Base-by-base conservation (phyloP, 2,113 vertebrate species). In the Tyrannus savana region DNA sequence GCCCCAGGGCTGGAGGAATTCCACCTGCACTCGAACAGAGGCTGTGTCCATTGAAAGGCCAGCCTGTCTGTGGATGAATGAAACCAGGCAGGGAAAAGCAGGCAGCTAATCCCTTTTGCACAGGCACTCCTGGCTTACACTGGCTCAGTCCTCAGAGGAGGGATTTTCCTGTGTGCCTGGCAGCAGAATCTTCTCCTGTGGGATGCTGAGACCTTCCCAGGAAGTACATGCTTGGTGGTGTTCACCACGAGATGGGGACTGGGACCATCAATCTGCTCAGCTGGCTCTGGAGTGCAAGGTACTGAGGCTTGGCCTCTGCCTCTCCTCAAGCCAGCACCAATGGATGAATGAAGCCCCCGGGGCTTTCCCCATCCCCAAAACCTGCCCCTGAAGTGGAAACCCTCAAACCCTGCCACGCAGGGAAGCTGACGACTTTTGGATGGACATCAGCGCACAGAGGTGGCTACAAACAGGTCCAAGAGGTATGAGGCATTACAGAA, bases 341-440 rank as follows among this genome's bases (percentile, higher is more conserved):
- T 3, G 49, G 39, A 53, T 6, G 27, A 64, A 39, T 10, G 21
- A 68, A 27, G 27, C 7, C n/a, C n/a, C 3, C 2, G 4, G 13
- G 25, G 27, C 10, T 63, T 68, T 24, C 13, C 3, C 8, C 19
- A 44, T 14, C 12, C 31, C 44, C 13, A 31, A 73, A 89, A 64
- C 15, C 53, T 49, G 23, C 12, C 14, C 33, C n/a, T 49, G 31
- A 39, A 63, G 22, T 12, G 4, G 24, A 85, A 59, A 7, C 2
- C 14, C n/a, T 21, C 0, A 1, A 81, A 49, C 15, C 44, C 25
- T 49, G 44, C 2, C 6, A 39, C 3, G 2, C 18, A 35, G 28
- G 37, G 8, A 63, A 46, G 28, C 0, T 2, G 24, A 55, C 18
- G 78, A 46, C 2, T 5, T 55, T 67, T 6, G 5, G 50, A 50